Base-by-base conservation (phyloP, 2,113 vertebrate genomes). In the Solea solea region DNA sequence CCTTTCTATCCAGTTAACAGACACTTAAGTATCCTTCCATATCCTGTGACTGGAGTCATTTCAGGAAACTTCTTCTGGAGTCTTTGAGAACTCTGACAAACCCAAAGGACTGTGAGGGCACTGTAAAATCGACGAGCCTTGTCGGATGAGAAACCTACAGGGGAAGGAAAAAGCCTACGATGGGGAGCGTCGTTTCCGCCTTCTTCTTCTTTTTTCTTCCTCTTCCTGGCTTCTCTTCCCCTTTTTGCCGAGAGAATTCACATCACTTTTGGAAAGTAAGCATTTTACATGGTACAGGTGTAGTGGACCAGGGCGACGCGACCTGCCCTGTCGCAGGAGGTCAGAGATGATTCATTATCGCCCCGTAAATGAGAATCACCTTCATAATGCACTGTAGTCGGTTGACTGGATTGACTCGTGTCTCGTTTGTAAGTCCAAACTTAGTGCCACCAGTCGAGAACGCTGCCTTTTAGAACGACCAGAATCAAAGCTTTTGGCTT, bases 41-140 rank as follows among this genome's bases (percentile, higher is more conserved):
- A 81, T 73, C 84, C 81, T 80, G 94, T 89, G 93, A 94, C 88
- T 86, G 85, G 73, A 90, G 86, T 81, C 57, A 88, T 92, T 93
- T 94, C 93, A 95, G 93, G 91, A 93, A 94, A 92, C 91, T 88
- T 50, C 45, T 66, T 73, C 57, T 8, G 85, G 85, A 86, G 94
- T 94, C 92, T 93, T 66, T 90, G 92, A 93, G 92, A 94, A 85
- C 92, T 93, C 91, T 91, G 90, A 92, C 92, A 90, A 89, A 93
- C 91, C 91, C 90, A 93, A 76, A 86, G 73, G 81, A 88, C 75
- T 76, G 78, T 76, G 78, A 88, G 86, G 83, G 82, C 77, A 76
- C 85, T 66, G 65, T 80, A 74, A 64, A 81, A 59, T 68, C 59
- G n/a, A 57, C 69, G 27, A 61, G 81, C 80, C 67, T 75, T 74